phyloP scores from a whole-genome alignment of 2,113 vertebrate species.

The Psettodes erumei region DNA sequence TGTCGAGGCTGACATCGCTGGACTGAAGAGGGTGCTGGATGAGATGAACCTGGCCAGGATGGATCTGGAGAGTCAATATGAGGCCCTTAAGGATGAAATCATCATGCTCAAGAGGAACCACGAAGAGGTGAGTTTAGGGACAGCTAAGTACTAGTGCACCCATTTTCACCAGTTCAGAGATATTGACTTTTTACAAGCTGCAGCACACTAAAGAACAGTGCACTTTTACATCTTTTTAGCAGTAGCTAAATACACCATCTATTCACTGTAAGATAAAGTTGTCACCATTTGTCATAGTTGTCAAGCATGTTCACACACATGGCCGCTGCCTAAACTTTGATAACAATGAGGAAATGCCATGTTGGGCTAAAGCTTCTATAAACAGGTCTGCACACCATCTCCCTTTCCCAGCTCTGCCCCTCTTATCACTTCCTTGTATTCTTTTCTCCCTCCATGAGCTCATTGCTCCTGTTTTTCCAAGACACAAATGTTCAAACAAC shows the following conservation, averaged over 20 bases:
- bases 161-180: neutral
- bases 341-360: conserved; percentile 39
- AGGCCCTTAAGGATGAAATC: conserved; percentile 77
- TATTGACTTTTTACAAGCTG: neutral
- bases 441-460: conserved; percentile 60
- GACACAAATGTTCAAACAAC: neutral
- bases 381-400: conserved; percentile 21
- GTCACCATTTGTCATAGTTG: conserved; percentile 14
- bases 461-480: conserved; percentile 40
- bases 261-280: conserved; percentile 5
- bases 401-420: neutral
- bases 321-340: conserved; percentile 19
- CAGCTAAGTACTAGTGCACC: accelerated
- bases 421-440: conserved; percentile 65
- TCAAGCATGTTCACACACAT: conserved; percentile 12
- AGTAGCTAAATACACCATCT: conserved; percentile 7
- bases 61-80: conserved; percentile 75
- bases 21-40: conserved; percentile 71
- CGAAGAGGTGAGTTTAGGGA: conserved; percentile 72
- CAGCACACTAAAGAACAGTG: neutral
- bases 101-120: conserved; percentile 79
- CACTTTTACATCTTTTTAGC: conserved; percentile 22
- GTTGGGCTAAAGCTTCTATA: conserved; percentile 22
- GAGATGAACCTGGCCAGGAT: conserved; percentile 73
- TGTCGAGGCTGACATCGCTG: conserved; percentile 71